Evolutionary conservation across 1,140 invertebrate species (phyloP).

Genomic region (Heliconius hermathena): DNA sequence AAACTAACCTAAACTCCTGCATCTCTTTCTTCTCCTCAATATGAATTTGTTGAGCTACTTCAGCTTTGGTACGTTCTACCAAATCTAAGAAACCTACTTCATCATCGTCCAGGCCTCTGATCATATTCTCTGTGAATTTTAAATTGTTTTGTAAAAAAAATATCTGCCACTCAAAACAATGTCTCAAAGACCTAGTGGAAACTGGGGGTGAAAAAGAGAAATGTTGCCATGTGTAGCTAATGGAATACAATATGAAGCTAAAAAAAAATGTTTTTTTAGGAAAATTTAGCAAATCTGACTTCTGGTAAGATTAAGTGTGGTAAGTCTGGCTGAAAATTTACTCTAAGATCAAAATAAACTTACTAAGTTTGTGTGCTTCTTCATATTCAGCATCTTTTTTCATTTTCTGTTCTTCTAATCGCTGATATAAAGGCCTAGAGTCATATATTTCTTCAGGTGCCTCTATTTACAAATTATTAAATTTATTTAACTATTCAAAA

Average conservation of each 20-base stretch:
- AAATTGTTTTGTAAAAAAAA: too few species aligned
- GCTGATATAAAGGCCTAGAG: constrained; percentile 91
- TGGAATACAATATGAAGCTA: too few species aligned
- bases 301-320: too few species aligned
- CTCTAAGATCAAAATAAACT: constrained; percentile 29
- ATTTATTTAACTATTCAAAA: background rate
- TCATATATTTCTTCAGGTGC: constrained; percentile 93
- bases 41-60: constrained; percentile 90
- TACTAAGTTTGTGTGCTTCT: constrained; percentile 96
- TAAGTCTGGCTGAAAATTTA: background rate
- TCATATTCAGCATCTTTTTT: constrained; percentile 96
- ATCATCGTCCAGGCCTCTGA: constrained; percentile 96
- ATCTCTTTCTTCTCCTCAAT: constrained; percentile 92
- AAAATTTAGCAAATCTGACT: too few species aligned
- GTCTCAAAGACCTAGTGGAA: too few species aligned
- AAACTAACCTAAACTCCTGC: constrained; percentile 87
- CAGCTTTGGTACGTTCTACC: constrained; percentile 92
- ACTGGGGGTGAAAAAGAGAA: too few species aligned
- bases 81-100: constrained; percentile 96
- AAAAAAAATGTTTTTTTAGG: too few species aligned
- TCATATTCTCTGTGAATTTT: constrained; percentile 91
- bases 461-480: constrained; percentile 81
- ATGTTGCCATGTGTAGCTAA: too few species aligned
- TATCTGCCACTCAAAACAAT: too few species aligned
- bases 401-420: constrained; percentile 94